Conservation (phyloP, 2,888 invertebrate genomes). For the Drosophila maculinotata region DNA sequence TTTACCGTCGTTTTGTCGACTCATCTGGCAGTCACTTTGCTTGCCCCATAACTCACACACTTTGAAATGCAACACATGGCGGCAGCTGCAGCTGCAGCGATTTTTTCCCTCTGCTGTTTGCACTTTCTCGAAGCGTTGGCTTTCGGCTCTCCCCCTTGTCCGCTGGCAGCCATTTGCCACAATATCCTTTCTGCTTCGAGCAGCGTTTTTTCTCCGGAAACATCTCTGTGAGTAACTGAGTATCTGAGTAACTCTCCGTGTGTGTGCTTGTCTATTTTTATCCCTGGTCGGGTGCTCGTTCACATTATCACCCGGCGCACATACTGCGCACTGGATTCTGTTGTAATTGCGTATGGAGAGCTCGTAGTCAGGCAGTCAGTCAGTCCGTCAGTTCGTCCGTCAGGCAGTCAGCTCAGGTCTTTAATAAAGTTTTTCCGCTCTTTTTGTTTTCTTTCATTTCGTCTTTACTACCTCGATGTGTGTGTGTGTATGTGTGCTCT, state of each 20-base stretch:
- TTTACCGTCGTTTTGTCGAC: constrained; percentile 56
- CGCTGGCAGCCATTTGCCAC: constrained; percentile 63
- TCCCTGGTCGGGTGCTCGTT: constrained; percentile 38
- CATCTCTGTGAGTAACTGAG: constrained; percentile 25
- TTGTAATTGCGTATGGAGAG: constrained; percentile 78
- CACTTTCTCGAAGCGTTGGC: constrained; percentile 35
- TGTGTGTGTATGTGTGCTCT: neutral
- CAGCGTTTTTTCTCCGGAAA: constrained; percentile 15
- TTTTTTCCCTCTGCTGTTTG: constrained; percentile 24
- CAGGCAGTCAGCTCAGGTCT: constrained; percentile 59
- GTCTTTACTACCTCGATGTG: constrained; percentile 27
- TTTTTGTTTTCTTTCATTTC: constrained; percentile 50
- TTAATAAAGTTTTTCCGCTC: constrained; percentile 67
- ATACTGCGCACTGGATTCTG: constrained; percentile 61
- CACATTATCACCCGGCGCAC: constrained; percentile 69
- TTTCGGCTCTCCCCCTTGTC: constrained; percentile 17
- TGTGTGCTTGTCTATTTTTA: constrained; percentile 65
- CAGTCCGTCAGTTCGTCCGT: constrained; percentile 36
- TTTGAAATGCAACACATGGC: constrained; percentile 80
- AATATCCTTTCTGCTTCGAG: constrained; percentile 63
- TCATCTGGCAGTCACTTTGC: constrained; percentile 60
- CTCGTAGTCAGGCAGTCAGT: constrained; percentile 50
- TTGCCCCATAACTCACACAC: constrained; percentile 72
- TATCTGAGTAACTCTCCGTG: constrained; percentile 12
- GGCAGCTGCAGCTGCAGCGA: constrained; percentile 42